Percentiles rank a stretch among this genome's conserved stretches.
phyloP scores from a whole-genome alignment of 2,797 vertebrate species.

The Microcaecilia unicolor region DNA sequence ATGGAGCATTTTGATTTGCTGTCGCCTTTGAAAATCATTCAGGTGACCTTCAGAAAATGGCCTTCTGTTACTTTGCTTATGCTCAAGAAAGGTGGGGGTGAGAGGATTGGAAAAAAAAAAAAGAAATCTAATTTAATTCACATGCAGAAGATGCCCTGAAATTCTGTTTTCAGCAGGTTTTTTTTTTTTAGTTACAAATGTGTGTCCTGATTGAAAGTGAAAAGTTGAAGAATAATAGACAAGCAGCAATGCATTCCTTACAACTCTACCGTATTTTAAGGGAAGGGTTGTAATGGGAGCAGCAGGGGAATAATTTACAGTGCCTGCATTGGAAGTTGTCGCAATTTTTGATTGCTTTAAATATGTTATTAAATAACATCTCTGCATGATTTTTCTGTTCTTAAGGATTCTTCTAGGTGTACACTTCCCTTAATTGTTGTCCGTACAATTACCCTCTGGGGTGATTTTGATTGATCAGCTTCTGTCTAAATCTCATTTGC shows the following conservation, averaged over 20 bases:
- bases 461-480: too few relatives aligned
- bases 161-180: conserved; percentile 53
- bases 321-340: not conserved
- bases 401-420: too few relatives aligned
- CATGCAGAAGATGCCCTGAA: conserved; percentile 38
- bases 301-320: conserved; percentile 1
- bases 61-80: conserved; percentile 42
- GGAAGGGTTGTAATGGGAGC: conserved; percentile 10
- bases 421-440: too few relatives aligned
- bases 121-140: conserved; percentile 22
- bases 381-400: too few relatives aligned
- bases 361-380: too few relatives aligned
- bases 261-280: conserved; percentile 3
- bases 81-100: conserved; percentile 29
- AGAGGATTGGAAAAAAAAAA: conserved; percentile 11
- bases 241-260: conserved; percentile 24
- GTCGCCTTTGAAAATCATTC: conserved; percentile 88
- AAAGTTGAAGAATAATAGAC: conserved; percentile 51
- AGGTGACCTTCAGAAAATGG: conserved; percentile 78
- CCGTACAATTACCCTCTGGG: too few relatives aligned
- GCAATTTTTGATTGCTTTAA: not conserved
- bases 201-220: conserved; percentile 52
- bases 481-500: too few relatives aligned
- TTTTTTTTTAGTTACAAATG: conserved; percentile 50
- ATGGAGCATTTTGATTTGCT: conserved; percentile 89